phyloP scores from a whole-genome alignment of 1,140 invertebrate genomes.

The Drosophila azteca region DNA sequence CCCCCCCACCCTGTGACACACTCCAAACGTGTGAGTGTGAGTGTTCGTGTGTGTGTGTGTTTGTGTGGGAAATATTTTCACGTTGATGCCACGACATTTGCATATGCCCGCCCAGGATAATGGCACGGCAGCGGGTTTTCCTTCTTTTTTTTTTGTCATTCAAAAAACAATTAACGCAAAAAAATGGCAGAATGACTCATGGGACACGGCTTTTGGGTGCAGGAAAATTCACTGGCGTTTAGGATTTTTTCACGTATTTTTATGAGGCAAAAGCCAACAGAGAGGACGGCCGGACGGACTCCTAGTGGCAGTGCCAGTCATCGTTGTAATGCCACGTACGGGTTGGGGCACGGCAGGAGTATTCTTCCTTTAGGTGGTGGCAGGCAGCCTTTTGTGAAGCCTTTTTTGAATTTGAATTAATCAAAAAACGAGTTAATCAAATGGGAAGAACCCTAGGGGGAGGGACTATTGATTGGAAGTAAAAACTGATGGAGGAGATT shows the following conservation, averaged over 20 bases:
- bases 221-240: slow-evolving; percentile 43
- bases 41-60: background rate
- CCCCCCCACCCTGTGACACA: background rate
- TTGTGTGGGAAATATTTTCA: slow-evolving; percentile 65
- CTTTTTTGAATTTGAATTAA: too few relatives aligned
- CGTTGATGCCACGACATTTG: slow-evolving; percentile 54
- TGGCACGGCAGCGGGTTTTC: slow-evolving; percentile 14
- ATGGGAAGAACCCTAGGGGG: too few relatives aligned
- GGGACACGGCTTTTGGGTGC: slow-evolving; percentile 19
- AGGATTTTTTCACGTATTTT: slow-evolving; percentile 62
- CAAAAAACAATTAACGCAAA: slow-evolving; percentile 73
- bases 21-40: slow-evolving; percentile 5
- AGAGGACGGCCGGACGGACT: slow-evolving; percentile 4
- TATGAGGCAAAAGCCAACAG: slow-evolving; percentile 6
- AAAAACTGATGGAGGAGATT: too few relatives aligned
- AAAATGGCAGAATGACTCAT: slow-evolving; percentile 64
- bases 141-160: slow-evolving; percentile 39
- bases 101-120: slow-evolving; percentile 32
- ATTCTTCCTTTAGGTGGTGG: too few relatives aligned
- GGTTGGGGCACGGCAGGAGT: too few relatives aligned
- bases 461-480: too few relatives aligned
- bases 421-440: too few relatives aligned
- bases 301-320: slow-evolving; percentile 29
- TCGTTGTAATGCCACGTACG: background rate
- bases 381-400: too few relatives aligned